Percentiles rank a stretch among this genome's conserved stretches.
phyloP scores from a whole-genome alignment of 92 coral and sea anemone species.

The Epizoanthus illoricatus region DNA sequence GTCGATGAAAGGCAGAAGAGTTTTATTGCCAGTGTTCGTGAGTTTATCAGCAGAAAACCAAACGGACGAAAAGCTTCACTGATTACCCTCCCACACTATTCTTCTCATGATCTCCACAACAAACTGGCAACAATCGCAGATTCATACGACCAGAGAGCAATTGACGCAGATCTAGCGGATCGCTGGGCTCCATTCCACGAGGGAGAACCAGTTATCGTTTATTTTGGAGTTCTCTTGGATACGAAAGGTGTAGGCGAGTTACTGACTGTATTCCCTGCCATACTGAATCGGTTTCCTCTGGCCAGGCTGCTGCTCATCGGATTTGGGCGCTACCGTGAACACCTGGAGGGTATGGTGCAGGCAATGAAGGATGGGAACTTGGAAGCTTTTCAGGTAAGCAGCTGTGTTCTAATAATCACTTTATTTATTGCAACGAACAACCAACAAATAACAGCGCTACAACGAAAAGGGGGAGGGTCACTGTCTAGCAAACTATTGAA shows the following conservation, averaged over 20 bases:
- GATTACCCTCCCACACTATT: slow-evolving; percentile 55
- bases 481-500: neutral
- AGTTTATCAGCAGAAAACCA: slow-evolving; percentile 68
- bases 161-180: slow-evolving; percentile 77
- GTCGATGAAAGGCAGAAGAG: slow-evolving; percentile 63
- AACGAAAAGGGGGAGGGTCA: neutral
- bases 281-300: slow-evolving; percentile 70
- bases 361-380: slow-evolving; percentile 65
- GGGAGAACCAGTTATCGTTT: slow-evolving; percentile 81
- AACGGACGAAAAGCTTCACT: slow-evolving; percentile 62
- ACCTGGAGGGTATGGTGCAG: slow-evolving; percentile 77
- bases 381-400: slow-evolving; percentile 74
- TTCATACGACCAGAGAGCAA: slow-evolving; percentile 82
- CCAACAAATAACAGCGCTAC: neutral
- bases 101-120: slow-evolving; percentile 49
- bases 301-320: slow-evolving; percentile 77
- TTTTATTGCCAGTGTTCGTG: slow-evolving; percentile 65
- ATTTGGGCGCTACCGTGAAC: slow-evolving; percentile 84
- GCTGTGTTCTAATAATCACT: neutral
- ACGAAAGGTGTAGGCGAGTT: slow-evolving; percentile 91
- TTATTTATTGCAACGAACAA: neutral
- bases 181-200: slow-evolving; percentile 76
- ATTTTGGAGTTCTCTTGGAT: slow-evolving; percentile 81
- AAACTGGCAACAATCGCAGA: slow-evolving; percentile 51
- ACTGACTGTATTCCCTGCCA: slow-evolving; percentile 72